Base-by-base conservation (phyloP, 2,113 vertebrate genomes). In the Cepphus grylle region DNA sequence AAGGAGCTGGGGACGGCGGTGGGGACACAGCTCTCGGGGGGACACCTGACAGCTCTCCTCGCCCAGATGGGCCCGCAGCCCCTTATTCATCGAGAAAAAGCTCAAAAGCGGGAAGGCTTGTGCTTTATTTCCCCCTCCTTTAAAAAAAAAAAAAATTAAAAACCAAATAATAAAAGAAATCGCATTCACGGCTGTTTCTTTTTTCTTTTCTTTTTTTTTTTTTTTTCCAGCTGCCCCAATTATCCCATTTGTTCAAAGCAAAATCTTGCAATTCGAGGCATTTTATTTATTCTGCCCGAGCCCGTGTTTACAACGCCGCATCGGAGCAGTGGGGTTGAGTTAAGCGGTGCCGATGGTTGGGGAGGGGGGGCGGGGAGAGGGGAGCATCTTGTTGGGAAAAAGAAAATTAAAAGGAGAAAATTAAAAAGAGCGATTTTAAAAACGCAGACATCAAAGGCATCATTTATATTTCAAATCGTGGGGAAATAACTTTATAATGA, bases 401-500 rank as follows among this genome's bases (percentile, higher is more conserved):
- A 90, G 95, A 80, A 90, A 95, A 63, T 40, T 67, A 94, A 93
- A 96, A 77, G 61, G 49, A 92, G 83, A 20, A 96, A 97, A 95
- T 96, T 93, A 96, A 94, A 91, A 85, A 65, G 93, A 91, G 49
- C 30, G 10, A 14, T 97, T 95, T 92, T 9, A 65, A 86, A 90
- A 95, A 77, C 0, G 14, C 95, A 78, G 93, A 90, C 95, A 97
- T 98, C 96, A 98, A 98, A 98, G 95, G 81, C 93, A 81, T 96
- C 59, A 67, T 96, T 97, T 97, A 96, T 96, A 92, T 97, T 97
- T 97, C 91, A 96, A 97, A 98, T 98, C 62, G 32, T 36, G 81
- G 86, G 85, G 93, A 98, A 97, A 97, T 97, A 97, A 97, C 95
- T 98, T 98, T 96, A 91, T 98, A 98, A 98, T 97, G 97, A 98